Base-by-base conservation (phyloP, 2,797 vertebrate genomes). In the Chaetodon trifasciatus region DNA sequence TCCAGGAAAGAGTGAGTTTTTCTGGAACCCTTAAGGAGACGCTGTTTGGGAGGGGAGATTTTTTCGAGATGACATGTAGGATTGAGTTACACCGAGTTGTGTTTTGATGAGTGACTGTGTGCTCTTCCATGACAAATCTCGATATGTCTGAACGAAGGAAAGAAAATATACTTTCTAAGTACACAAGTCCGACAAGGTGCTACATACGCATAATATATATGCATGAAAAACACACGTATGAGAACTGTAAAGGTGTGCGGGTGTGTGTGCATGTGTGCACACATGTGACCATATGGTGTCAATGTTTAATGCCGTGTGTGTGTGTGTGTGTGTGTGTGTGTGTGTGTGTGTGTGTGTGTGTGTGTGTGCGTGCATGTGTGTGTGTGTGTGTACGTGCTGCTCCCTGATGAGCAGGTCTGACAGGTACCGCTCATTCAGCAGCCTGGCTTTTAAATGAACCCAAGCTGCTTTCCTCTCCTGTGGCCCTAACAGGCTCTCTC, bases 361-460 rank as follows among this genome's bases (percentile, higher is more conserved):
- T 32, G 28, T 32, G 28, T 32, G 28, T 32, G 78, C 7, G 21
- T 66, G 78, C 7, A 17, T 66, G 1, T 13, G 65, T 64, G 61
- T 46, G 61, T 66, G 2, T 32, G 28, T 32, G 28, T 32, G 28
- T 32, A 3, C 4, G 86, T 57, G 85, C 73, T 52, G 88, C 87
- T 93, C 92, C 93, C 92, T 91, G 93, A 96, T 93, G 93, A 93
- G 85, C 91, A 53, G 88, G 89, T 90, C 93, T 96, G 97, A 97
- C 97, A 97, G 94, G 92, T 97, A 97, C 98, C 98, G 96, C 93
- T 98, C 97, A 97, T 91, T 92, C 93, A 91, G 93, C 93, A 91
- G 91, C 93, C 93, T 96, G 91, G 96, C 96, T 95, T 96, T 94
- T 95, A 97, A 96, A 97, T 97, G 98, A 97, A 97, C 97, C 96